Evolutionary conservation across 2,113 vertebrate species (phyloP).

Genomic region (Nannospalax galili): DNA sequence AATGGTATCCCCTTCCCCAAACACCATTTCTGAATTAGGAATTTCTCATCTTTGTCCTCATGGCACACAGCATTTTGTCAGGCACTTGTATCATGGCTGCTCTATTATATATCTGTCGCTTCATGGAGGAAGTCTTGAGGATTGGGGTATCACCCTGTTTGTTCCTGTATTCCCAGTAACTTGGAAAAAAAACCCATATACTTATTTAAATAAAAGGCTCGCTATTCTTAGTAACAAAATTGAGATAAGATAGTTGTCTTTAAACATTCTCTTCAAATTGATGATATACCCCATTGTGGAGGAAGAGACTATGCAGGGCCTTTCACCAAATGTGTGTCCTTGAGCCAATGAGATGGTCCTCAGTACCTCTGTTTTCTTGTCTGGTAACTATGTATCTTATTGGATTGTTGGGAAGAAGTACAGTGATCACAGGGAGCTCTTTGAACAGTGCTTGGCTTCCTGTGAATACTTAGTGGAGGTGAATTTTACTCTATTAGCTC

Average conservation of each 20-base stretch:
- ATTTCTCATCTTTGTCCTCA: not conserved
- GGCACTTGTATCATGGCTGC: not conserved
- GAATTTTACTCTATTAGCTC: constrained; percentile 28
- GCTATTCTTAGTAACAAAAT: constrained; percentile 33
- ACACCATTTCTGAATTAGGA: not conserved
- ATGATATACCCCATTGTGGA: not conserved
- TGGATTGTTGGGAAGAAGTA: constrained; percentile 14
- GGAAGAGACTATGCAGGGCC: not conserved
- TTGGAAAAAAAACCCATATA: not conserved
- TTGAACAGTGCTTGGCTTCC: not conserved
- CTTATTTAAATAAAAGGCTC: constrained; percentile 25
- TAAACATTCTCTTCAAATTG: constrained; percentile 18
- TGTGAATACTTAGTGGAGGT: not conserved
- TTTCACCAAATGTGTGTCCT: not conserved
- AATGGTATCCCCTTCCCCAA: not conserved
- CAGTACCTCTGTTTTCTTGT: constrained; percentile 19
- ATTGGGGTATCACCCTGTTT: not conserved
- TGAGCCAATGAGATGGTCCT: not conserved
- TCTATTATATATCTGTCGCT: not conserved
- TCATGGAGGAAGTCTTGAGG: not conserved
- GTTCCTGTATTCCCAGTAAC: not conserved
- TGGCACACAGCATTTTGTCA: not conserved
- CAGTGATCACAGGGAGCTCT: not conserved
- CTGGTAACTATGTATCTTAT: not conserved
- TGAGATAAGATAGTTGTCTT: not conserved